A percentile compares a stretch with the other conserved stretches of the same genome.
phyloP scores from a whole-genome alignment of 2,797 vertebrate genomes.

The Sciurus carolinensis region DNA sequence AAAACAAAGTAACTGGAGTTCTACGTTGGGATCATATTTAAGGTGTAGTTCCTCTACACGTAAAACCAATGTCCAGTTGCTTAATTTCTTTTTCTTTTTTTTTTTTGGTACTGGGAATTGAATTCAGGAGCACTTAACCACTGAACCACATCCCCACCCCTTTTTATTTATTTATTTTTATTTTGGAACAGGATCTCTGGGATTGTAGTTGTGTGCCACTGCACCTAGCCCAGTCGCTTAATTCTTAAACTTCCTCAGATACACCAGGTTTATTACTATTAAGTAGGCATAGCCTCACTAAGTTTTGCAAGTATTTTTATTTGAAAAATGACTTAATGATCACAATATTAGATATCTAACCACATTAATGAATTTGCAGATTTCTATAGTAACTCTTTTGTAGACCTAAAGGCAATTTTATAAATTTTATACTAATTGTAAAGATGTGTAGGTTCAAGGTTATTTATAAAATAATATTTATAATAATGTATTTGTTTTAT shows the following conservation, averaged over 20 bases:
- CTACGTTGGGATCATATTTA: background rate
- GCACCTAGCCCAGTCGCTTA: background rate
- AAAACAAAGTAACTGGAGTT: background rate
- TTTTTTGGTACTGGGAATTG: too few species aligned
- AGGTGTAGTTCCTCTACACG: background rate
- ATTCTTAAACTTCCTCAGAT: background rate
- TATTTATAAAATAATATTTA: background rate
- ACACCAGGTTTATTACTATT: background rate
- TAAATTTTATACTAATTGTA: background rate
- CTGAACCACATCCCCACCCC: too few species aligned
- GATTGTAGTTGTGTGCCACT: too few species aligned
- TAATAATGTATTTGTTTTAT: background rate
- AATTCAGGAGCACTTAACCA: too few species aligned
- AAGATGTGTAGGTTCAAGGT: background rate
- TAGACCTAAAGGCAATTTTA: background rate
- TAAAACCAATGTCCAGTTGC: background rate
- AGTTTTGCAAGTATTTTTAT: background rate
- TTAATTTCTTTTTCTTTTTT: background rate
- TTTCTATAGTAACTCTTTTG: background rate
- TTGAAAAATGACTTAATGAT: slow-evolving; percentile 22
- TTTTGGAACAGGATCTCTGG: too few species aligned
- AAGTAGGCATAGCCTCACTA: background rate
- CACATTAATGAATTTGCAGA: background rate
- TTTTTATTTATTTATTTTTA: too few species aligned
- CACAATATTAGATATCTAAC: slow-evolving; percentile 65